Percentiles rank a stretch among this genome's conserved stretches.
These are phyloP conservation scores for Scolopax mira DNA, from an alignment of 2,113 vertebrate species.

Conservation along the genomic window DNA sequence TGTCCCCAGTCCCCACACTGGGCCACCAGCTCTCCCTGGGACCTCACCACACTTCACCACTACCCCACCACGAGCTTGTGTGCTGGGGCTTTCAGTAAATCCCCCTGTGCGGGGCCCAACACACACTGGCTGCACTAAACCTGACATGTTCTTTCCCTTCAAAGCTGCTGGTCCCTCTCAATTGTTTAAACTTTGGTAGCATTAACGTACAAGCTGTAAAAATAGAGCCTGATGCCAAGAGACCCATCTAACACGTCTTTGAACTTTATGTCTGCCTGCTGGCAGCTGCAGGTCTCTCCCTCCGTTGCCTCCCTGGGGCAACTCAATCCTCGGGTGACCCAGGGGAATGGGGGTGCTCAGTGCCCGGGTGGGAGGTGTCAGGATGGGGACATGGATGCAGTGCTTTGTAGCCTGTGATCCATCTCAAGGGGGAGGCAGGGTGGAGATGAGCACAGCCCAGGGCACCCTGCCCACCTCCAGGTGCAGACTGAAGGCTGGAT, in stretches of 20 bases:
- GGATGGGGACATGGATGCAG: neutral
- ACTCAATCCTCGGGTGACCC: neutral
- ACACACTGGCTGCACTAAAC: neutral
- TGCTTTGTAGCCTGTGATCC: fast-evolving
- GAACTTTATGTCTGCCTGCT: neutral
- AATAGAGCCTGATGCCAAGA: constrained; percentile 35
- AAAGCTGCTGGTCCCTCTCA: neutral
- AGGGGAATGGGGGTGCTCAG: neutral
- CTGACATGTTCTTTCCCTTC: neutral
- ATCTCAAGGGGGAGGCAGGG: neutral
- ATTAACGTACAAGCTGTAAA: constrained; percentile 62
- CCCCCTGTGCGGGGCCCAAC: fast-evolving
- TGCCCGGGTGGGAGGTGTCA: neutral
- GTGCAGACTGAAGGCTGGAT: neutral
- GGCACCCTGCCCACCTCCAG: neutral
- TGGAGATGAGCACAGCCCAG: neutral
- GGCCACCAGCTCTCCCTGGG: neutral
- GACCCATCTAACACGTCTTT: neutral
- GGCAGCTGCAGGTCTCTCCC: neutral
- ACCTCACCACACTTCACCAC: fast-evolving
- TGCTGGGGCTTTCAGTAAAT: neutral
- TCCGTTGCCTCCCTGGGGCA: neutral
- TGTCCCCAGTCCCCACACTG: neutral
- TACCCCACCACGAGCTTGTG: fast-evolving
- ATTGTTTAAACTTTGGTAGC: constrained; percentile 25